Evolutionary conservation across 2,797 vertebrate genomes (phyloP).

Genomic region (Halcyon chelicuti): DNA sequence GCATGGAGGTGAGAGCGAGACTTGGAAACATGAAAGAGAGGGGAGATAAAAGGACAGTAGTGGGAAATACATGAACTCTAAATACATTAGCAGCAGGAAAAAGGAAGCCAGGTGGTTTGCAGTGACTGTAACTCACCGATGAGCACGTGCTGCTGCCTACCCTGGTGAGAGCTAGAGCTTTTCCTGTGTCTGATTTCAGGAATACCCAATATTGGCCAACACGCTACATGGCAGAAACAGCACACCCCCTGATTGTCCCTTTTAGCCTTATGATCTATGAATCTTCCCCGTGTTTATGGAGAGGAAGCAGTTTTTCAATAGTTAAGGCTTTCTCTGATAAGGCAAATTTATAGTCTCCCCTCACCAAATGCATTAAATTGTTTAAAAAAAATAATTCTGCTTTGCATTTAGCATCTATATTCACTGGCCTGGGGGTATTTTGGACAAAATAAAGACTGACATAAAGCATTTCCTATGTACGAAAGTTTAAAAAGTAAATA

Average conservation of each 20-base stretch:
- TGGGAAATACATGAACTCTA: background rate
- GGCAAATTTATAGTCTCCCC: background rate
- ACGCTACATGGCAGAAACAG: background rate
- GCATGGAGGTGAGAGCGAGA: conserved; percentile 20
- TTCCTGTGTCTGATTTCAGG: background rate
- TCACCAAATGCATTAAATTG: background rate
- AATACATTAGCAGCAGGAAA: conserved; percentile 7
- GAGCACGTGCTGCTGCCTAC: background rate
- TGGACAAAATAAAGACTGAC: background rate
- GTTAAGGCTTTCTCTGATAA: background rate
- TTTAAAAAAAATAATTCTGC: background rate
- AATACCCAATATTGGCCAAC: background rate
- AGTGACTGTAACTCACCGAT: background rate
- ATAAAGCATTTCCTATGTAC: background rate
- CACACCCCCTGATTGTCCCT: background rate
- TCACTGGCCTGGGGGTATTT: background rate
- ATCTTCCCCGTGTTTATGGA: background rate
- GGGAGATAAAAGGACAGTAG: conserved; percentile 35
- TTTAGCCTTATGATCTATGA: background rate
- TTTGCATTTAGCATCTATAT: background rate
- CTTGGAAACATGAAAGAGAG: conserved; percentile 30
- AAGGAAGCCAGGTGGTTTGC: background rate
- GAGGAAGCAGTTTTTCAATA: conserved; percentile 29
- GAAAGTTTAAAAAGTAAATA: background rate
- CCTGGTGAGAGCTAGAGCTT: background rate